Evolutionary conservation across 2,888 invertebrate species (phyloP).

Genomic region (Drosophila greeni): DNA sequence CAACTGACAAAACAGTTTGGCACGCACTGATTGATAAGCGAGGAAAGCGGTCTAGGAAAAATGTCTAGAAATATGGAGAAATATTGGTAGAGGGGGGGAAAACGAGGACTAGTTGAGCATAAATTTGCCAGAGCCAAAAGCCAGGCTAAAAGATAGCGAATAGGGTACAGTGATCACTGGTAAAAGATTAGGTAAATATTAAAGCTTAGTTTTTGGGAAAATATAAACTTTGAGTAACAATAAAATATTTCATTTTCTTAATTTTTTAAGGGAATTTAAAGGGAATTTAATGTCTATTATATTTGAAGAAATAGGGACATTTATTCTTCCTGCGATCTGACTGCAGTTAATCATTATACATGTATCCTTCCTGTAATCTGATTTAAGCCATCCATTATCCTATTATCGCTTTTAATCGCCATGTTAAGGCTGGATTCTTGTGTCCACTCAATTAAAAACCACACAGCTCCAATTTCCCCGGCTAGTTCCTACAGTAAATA

Average conservation of each 20-base stretch:
- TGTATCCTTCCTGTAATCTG: background rate
- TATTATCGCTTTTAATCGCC: slow-evolving; percentile 23
- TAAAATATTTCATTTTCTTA: too few relatives aligned
- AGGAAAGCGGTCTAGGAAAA: slow-evolving; percentile 34
- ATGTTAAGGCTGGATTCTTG: slow-evolving; percentile 10
- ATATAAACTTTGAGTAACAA: background rate
- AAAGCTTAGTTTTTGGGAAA: background rate
- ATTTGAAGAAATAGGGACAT: too few relatives aligned
- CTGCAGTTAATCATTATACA: too few relatives aligned
- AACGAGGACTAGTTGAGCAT: slow-evolving; percentile 32
- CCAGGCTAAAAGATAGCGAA: background rate
- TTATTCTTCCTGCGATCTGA: too few relatives aligned
- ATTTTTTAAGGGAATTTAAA: too few relatives aligned
- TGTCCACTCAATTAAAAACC: slow-evolving; percentile 1
- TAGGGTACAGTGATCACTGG: slow-evolving; percentile 3
- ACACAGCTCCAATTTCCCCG: background rate
- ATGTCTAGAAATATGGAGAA: slow-evolving; percentile 1
- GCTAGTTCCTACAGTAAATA: background rate
- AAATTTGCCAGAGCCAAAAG: slow-evolving; percentile 34
- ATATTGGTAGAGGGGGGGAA: background rate
- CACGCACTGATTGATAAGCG: slow-evolving; percentile 74
- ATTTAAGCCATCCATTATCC: slow-evolving; percentile 1
- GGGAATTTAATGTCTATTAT: too few relatives aligned
- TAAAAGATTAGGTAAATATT: background rate
- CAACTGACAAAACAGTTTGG: slow-evolving; percentile 72